Evolutionary conservation across 1,140 invertebrate genomes (phyloP).

Genomic region (Watersipora subatra): DNA sequence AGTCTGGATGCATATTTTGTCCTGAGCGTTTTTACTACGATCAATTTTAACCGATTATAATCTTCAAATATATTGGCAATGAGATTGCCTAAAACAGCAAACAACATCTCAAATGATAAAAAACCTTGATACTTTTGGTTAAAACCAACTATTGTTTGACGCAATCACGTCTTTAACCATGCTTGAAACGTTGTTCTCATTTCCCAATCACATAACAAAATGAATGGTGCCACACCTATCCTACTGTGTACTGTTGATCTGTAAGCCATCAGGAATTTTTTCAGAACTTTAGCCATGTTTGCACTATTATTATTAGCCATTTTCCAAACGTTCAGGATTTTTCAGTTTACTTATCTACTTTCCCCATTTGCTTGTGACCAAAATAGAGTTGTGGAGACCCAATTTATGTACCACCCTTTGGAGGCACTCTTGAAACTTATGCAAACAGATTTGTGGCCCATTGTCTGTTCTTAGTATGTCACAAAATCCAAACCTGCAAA

Average conservation of each 20-base stretch:
- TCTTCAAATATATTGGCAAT: too few species aligned
- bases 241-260: background rate
- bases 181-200: background rate
- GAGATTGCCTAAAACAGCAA: too few species aligned
- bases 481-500: background rate
- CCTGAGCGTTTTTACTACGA: too few species aligned
- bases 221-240: background rate
- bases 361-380: slow-evolving; percentile 10
- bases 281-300: background rate
- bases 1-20: too few species aligned
- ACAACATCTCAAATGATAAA: too few species aligned
- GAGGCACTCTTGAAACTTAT: slow-evolving; percentile 5
- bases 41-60: too few species aligned
- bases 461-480: background rate
- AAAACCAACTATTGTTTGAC: too few species aligned
- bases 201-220: background rate
- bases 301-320: slow-evolving; percentile 1
- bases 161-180: too few species aligned
- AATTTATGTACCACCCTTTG: background rate
- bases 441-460: background rate
- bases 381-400: background rate
- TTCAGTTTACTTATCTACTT: background rate
- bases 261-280: background rate
- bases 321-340: background rate
- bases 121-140: too few species aligned